Evolutionary conservation across 2,797 vertebrate species (phyloP), one percentile per base, ranked within the genome.

Genomic region (Eulemur rubriventer): DNA sequence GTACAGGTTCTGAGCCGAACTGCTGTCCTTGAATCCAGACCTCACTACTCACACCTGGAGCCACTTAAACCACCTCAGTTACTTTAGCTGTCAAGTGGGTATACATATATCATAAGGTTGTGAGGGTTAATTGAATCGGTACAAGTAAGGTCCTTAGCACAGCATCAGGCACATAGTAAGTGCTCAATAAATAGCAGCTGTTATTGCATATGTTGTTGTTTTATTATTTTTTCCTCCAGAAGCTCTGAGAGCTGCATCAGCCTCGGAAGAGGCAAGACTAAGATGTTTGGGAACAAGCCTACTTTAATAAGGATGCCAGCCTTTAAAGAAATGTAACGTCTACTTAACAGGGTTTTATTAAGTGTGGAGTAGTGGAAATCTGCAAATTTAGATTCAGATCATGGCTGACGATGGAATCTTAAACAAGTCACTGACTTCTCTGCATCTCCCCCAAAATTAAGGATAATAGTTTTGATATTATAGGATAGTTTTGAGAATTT

Each of bases 351-450:
- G 76, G 35, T 13, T 82, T 41, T 13, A 10, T 63, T 12, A 28
- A 38, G 59, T 28, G 59, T 6, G 2, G n/a, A 72, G 24, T 22
- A 57, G 43, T 7, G 9, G 52, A 75, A 59, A 50, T 18, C 63
- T 79, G 18, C 12, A n/a, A 0, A 33, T 50, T 26, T 57, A 59
- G 6, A 18, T 75, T 86, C 33, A 43, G 26, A 10, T 18, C 28
- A 1, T 7, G 7, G 2, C 70, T 11, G 13, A 38, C 17, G 0
- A 1, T 8, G 14, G 75, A 16, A 35, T 7, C n/a, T 11, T 4
- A 6, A 41, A 17, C 13, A 24, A 30, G 8, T 61, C 14, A 3
- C 35, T 79, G 24, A 6, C 22, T 67, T 61, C 35, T 7, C 63
- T 7, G 12, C 78, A 12, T 18, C 61, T 67, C 11, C 30, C 35